Evolutionary conservation across 2,797 vertebrate species (phyloP).

Genomic region (Hafferia zeledoni): DNA sequence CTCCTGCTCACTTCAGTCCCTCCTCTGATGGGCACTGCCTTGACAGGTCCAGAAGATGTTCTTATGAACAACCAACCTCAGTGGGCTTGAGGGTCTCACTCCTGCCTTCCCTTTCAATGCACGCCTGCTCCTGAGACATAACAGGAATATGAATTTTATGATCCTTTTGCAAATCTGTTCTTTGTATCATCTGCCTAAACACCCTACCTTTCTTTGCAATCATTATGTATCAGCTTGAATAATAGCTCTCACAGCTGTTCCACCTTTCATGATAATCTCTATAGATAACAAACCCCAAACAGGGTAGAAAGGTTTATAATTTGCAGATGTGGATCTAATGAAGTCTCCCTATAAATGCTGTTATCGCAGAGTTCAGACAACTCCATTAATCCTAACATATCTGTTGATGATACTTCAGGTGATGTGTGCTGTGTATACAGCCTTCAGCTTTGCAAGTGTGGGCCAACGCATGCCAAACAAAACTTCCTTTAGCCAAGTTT

Average conservation of each 20-base stretch:
- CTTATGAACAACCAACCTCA: background rate
- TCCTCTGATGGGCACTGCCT: background rate
- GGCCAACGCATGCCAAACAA: background rate
- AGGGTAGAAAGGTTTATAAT: background rate
- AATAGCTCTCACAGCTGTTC: background rate
- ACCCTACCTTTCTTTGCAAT: background rate
- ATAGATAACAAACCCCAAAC: constrained; percentile 19
- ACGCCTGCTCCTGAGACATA: background rate
- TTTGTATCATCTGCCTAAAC: background rate
- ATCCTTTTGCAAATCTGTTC: background rate
- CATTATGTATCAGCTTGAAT: background rate
- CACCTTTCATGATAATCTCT: background rate
- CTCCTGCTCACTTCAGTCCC: background rate
- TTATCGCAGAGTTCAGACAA: background rate
- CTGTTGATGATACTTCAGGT: background rate
- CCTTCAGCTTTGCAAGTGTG: constrained; percentile 25
- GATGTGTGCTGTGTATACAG: background rate
- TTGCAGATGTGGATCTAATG: background rate
- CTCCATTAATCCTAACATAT: background rate
- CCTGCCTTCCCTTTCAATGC: background rate
- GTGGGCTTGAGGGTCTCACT: background rate
- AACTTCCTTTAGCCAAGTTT: background rate
- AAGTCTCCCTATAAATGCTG: background rate
- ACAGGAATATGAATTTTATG: background rate
- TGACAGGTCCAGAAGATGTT: background rate